Evolutionary conservation across 2,888 invertebrate genomes (phyloP).

Genomic region (Noctua pronuba): DNA sequence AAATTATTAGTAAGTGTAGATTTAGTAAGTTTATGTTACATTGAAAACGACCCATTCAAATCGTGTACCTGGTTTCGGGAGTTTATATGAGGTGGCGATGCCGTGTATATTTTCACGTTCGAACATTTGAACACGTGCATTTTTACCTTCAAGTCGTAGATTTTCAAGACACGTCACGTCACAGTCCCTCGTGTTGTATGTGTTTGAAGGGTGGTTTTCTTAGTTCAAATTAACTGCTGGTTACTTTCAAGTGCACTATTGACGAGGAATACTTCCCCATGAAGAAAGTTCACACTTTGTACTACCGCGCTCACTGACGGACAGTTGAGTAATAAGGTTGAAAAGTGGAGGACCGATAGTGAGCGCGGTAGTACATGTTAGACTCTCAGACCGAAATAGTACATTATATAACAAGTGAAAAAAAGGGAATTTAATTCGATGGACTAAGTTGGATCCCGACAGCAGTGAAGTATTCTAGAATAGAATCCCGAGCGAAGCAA

Average conservation of each 20-base stretch:
- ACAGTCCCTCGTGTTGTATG: not conserved
- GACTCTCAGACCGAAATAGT: not conserved
- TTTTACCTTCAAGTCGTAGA: not conserved
- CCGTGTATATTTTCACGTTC: not conserved
- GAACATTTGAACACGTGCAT: not conserved
- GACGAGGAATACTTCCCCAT: not conserved
- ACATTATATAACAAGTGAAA: no score
- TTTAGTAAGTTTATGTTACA: not conserved
- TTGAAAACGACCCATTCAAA: not conserved
- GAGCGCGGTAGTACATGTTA: not conserved
- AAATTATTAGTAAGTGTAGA: constrained; percentile 35
- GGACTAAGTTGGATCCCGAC: no score
- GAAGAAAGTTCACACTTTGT: not conserved
- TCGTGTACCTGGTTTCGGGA: not conserved
- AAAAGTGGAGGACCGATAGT: not conserved
- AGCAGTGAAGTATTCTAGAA: no score
- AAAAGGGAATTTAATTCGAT: no score
- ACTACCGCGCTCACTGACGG: not conserved
- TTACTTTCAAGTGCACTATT: not conserved
- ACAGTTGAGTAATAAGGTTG: not conserved
- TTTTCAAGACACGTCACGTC: not conserved
- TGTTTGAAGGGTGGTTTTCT: not conserved
- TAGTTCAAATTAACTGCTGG: not conserved
- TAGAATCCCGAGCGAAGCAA: no score
- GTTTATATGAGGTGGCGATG: no score